Conservation (phyloP, 2,797 vertebrate genomes). For the Mormyrus proboscirostris region DNA sequence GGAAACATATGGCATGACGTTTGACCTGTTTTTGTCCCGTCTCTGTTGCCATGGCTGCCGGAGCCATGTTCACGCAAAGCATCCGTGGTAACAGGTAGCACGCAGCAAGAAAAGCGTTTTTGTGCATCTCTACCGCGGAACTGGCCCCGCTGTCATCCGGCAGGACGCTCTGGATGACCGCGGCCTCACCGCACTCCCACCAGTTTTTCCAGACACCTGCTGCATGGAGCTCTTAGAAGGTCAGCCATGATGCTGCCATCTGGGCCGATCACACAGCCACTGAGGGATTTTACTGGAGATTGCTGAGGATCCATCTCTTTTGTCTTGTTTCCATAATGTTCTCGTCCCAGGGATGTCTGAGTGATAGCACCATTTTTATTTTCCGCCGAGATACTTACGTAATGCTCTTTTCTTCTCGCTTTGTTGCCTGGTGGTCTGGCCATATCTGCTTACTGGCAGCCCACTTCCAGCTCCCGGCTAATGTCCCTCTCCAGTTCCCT, state of each 20-base stretch:
- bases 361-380: not conserved
- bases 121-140: not conserved
- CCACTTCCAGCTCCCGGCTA: not conserved
- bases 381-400: not conserved
- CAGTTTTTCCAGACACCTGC: slow-evolving; percentile 10
- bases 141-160: not conserved
- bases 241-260: not conserved
- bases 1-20: not conserved
- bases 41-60: not conserved
- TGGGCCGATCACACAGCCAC: not conserved
- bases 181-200: not conserved
- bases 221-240: not conserved
- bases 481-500: not conserved
- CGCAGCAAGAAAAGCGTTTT: not conserved
- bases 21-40: slow-evolving; percentile 3
- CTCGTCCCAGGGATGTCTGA: not conserved
- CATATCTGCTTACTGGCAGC: not conserved
- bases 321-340: not conserved
- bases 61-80: not conserved
- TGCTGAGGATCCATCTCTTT: not conserved
- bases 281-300: not conserved
- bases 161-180: not conserved
- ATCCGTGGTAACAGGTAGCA: not conserved
- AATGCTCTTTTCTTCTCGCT: not conserved
- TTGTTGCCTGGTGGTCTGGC: not conserved